Base-by-base conservation (phyloP, 2,113 vertebrate genomes). In the Spea multiplicata region DNA sequence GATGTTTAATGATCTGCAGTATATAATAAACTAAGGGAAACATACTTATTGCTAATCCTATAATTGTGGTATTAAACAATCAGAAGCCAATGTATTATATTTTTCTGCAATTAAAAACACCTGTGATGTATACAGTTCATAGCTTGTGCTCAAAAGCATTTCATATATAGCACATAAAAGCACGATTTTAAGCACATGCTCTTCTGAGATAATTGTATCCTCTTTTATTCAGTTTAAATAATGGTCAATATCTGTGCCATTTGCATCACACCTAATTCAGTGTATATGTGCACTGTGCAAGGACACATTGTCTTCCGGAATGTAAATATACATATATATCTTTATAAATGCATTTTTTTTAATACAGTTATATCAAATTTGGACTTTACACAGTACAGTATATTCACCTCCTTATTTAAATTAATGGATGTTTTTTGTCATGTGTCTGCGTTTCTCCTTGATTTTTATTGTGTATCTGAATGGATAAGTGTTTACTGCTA, bases 171-270 rank as follows among this genome's bases (percentile, higher is more conserved):
- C 53, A 48, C 46, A 49, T 49, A 71, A 14, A 3, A 52, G 47
- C 64, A 44, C 17, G 71, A 76, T 16, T 55, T 53, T 16, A 13
- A 71, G 68, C 61, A 50, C 61, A 50, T 2, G 47, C 59, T 55
- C 66, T 48, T 13, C 44, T 57, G 75, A 69, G 66, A 76, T n/a
- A 5, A 47, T 17, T 45, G 8, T 62, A 46, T 66, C 64, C 52
- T 62, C 12, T 74, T 48, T 75, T 64, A 46, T 44, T 52, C 53
- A 55, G n/a, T n/a, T 50, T 77, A 77, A 76, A 76, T 68, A 76
- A 62, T 47, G 13, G 6, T 8, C 53, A 62, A 44, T 8, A 70
- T 70, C 45, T 44, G 46, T 59, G 53, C 67, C 75, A 59, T 44
- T 64, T 13, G 17, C 66, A 77, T 61, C 44, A 17, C 47, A 75